A percentile compares a stretch with the other conserved stretches of the same genome.
phyloP scores from a whole-genome alignment of 2,797 vertebrate species.

The Hippopotamyrus pictus region DNA sequence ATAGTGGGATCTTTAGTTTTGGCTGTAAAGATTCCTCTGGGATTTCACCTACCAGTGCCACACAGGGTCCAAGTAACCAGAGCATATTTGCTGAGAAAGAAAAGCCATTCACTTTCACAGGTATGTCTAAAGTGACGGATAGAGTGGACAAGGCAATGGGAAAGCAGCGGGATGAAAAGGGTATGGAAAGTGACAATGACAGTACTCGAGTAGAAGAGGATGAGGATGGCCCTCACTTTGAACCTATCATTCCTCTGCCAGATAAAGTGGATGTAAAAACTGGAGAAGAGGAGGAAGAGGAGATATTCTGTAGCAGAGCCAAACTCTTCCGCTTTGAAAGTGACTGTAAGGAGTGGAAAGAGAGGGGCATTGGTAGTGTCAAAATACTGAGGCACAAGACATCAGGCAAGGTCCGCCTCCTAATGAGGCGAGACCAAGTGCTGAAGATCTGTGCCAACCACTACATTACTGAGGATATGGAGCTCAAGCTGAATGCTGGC shows the following conservation, averaged over 20 bases:
- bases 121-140: constrained; percentile 57
- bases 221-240: constrained; percentile 96
- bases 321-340: constrained; percentile 90
- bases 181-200: constrained; percentile 74
- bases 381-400: constrained; percentile 88
- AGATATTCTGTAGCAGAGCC: constrained; percentile 90
- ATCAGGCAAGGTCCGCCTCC: constrained; percentile 84
- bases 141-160: constrained; percentile 32
- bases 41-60: constrained; percentile 63
- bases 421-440: constrained; percentile 97
- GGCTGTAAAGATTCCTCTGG: constrained; percentile 62
- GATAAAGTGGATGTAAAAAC: constrained; percentile 97
- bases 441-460: constrained; percentile 98
- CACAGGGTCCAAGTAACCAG: constrained; percentile 52
- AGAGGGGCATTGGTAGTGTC: constrained; percentile 85
- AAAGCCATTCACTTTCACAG: constrained; percentile 66
- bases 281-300: constrained; percentile 95
- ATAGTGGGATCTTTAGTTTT: constrained; percentile 72
- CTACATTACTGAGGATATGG: constrained; percentile 89
- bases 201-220: constrained; percentile 81
- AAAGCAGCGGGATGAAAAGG: constrained; percentile 53
- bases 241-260: constrained; percentile 92
- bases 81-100: constrained; percentile 64
- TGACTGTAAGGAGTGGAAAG: constrained; percentile 95
- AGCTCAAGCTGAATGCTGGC: constrained; percentile 79